These are phyloP conservation scores for Protobothrops flavoviridis DNA, from an alignment of 2,113 vertebrate species.

Conservation along the genomic window DNA sequence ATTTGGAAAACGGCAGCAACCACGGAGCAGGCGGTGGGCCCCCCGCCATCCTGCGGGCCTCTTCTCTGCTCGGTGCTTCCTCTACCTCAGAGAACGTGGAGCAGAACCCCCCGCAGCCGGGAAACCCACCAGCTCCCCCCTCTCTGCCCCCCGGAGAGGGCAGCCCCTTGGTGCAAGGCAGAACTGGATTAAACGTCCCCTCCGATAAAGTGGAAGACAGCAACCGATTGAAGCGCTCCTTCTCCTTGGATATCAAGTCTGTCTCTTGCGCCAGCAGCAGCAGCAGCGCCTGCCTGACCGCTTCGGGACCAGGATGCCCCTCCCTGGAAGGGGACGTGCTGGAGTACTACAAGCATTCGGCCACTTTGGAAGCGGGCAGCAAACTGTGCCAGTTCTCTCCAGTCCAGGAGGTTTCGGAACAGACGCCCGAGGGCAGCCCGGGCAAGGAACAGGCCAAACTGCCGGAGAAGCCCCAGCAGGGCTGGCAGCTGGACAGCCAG, in stretches of 20 bases:
- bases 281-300: conserved; percentile 33
- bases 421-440: conserved; percentile 84
- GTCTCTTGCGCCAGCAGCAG: conserved; percentile 67
- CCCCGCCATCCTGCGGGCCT: conserved; percentile 18
- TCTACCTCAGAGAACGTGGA: conserved; percentile 59
- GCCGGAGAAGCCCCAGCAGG: conserved; percentile 7
- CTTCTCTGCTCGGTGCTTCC: conserved; percentile 39
- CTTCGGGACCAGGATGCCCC: conserved; percentile 64
- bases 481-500: conserved; percentile 57
- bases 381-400: conserved; percentile 92
- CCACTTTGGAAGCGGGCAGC: conserved; percentile 72
- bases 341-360: conserved; percentile 78
- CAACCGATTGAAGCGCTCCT: conserved; percentile 86
- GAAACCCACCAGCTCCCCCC: background rate
- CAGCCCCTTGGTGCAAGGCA: conserved; percentile 72
- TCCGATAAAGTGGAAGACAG: conserved; percentile 79
- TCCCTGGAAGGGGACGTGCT: conserved; percentile 63
- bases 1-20: conserved; percentile 65
- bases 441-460: conserved; percentile 75
- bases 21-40: conserved; percentile 2
- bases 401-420: conserved; percentile 89
- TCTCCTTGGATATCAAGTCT: conserved; percentile 90
- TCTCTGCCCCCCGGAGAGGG: conserved; percentile 61
- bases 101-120: conserved; percentile 43
- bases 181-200: conserved; percentile 79